Conservation (phyloP, 2,113 vertebrate genomes). For the Bombycilla garrulus region DNA sequence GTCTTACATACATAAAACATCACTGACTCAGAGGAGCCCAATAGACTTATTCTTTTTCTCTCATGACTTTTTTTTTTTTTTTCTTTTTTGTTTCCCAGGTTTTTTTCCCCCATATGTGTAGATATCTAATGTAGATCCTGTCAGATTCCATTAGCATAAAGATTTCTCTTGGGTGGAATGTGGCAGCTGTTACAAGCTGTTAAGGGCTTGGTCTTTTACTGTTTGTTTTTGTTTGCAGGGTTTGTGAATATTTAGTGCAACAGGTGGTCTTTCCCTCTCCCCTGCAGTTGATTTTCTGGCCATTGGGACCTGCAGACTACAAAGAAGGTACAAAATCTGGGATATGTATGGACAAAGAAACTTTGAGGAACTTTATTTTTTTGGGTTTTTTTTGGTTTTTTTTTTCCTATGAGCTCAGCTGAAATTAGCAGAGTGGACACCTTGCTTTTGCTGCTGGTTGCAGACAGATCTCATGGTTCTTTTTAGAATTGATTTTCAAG, state of each 20-base stretch:
- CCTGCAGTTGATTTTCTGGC: not conserved
- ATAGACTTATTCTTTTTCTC: not conserved
- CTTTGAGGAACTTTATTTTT: fast-evolving
- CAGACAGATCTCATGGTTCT: not conserved
- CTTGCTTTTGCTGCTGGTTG: not conserved
- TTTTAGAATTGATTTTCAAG: not conserved
- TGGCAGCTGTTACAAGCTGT: slow-evolving; percentile 59
- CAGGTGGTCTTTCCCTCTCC: slow-evolving; percentile 18
- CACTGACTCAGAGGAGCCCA: not conserved
- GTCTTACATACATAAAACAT: not conserved
- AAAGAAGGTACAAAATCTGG: not conserved
- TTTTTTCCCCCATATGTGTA: not conserved
- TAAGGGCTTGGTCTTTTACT: not conserved
- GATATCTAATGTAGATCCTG: not conserved
- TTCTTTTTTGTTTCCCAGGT: too few species aligned
- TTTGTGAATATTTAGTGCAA: slow-evolving; percentile 31
- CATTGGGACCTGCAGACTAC: not conserved
- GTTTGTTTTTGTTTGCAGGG: slow-evolving; percentile 38
- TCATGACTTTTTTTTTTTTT: fast-evolving
- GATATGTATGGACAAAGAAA: not conserved
- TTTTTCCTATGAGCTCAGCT: not conserved
- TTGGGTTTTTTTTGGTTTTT: fast-evolving
- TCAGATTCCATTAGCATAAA: slow-evolving; percentile 9
- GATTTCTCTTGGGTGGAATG: slow-evolving; percentile 42
- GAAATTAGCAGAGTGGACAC: not conserved